phyloP scores from a whole-genome alignment of 2,888 invertebrate species.

The Drosophila anomelani region DNA sequence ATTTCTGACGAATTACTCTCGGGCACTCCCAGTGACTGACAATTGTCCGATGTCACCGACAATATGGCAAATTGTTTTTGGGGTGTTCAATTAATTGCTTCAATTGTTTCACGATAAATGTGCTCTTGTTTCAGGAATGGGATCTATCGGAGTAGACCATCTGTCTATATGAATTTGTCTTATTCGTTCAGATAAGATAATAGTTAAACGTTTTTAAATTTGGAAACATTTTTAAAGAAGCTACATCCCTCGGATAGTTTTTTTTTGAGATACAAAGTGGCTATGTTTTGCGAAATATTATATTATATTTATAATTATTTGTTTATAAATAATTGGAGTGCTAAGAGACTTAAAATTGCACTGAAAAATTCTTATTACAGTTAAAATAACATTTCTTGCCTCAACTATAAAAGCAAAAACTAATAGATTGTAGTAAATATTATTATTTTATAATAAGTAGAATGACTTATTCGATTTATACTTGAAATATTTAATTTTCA shows the following conservation, averaged over 20 bases:
- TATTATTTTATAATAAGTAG: not conserved
- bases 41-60: constrained; percentile 64
- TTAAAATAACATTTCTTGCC: no score
- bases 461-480: not conserved
- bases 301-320: no score
- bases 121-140: constrained; percentile 14
- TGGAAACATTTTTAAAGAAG: not conserved
- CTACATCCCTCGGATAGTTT: not conserved
- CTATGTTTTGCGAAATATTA: not conserved
- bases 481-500: not conserved
- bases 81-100: constrained; percentile 38
- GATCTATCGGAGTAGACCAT: constrained; percentile 20
- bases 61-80: constrained; percentile 73
- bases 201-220: not conserved
- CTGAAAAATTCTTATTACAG: no score
- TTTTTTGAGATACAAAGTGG: not conserved
- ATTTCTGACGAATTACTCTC: constrained; percentile 70
- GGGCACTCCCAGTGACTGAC: constrained; percentile 35
- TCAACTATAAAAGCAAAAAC: not conserved
- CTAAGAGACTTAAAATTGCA: no score
- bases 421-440: not conserved
- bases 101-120: constrained; percentile 29
- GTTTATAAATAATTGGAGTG: no score
- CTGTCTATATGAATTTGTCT: constrained; percentile 7
- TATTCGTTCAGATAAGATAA: not conserved